phyloP scores from a whole-genome alignment of 1,140 invertebrate species.

The Aphelenchoides fujianensis region DNA sequence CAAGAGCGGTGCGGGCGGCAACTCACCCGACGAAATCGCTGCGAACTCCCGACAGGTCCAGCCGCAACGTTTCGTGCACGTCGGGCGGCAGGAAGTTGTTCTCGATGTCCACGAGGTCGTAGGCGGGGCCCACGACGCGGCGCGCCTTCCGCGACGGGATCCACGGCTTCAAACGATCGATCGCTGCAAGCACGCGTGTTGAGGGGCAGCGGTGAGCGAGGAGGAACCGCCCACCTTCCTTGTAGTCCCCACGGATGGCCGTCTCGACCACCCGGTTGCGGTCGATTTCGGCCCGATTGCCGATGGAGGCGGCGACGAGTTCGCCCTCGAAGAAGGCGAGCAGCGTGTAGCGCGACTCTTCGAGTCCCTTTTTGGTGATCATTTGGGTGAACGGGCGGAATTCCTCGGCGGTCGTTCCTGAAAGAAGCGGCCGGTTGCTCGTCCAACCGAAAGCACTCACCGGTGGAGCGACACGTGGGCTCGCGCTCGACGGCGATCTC shows the following conservation, averaged over 20 bases:
- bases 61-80: neutral
- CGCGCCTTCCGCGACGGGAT: constrained; percentile 3
- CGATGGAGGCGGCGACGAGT: neutral
- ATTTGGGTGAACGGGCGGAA: neutral
- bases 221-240: neutral
- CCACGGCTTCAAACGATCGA: neutral
- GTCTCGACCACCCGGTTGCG: neutral
- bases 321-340: neutral
- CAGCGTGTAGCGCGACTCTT: neutral
- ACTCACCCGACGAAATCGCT: neutral
- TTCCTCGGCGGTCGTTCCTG: neutral
- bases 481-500: neutral
- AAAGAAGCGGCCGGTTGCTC: too few species aligned
- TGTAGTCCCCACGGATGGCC: neutral
- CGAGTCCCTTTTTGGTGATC: neutral
- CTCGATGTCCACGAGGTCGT: neutral
- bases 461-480: neutral
- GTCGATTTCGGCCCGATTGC: neutral
- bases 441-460: neutral
- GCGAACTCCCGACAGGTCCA: neutral
- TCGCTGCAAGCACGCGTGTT: neutral
- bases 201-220: neutral
- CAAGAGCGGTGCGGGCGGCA: neutral
- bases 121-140: constrained; percentile 1
- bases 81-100: neutral